Percentiles rank a stretch among this genome's conserved stretches.
These are phyloP conservation scores for Isoperla grammatica DNA, from an alignment of 2,888 invertebrate species.

Conservation along the genomic window DNA sequence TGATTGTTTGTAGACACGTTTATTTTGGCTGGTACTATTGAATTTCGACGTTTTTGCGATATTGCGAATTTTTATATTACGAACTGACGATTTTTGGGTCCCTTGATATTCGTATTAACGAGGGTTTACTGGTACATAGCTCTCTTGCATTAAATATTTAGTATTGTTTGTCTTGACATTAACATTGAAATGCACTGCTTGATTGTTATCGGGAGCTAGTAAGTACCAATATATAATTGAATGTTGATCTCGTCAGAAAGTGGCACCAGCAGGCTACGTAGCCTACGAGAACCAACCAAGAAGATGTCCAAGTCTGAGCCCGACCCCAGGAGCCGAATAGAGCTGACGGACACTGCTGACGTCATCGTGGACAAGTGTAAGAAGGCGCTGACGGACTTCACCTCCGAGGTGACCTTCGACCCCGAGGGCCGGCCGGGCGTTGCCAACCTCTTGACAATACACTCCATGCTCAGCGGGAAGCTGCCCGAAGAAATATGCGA, in stretches of 20 bases:
- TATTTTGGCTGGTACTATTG: no score
- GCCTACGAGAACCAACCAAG: constrained; percentile 75
- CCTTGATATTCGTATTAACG: no score
- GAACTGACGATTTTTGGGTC: no score
- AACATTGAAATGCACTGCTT: no score
- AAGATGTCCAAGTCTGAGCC: constrained; percentile 98
- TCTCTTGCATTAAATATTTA: no score
- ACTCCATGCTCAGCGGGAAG: constrained; percentile 65
- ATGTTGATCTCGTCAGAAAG: background rate
- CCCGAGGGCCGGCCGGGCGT: constrained; percentile 77
- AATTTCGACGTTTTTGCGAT: no score
- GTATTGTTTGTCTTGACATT: no score
- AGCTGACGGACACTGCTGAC: constrained; percentile 69
- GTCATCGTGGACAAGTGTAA: constrained; percentile 65
- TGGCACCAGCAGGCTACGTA: constrained; percentile 50
- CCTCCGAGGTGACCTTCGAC: constrained; percentile 75
- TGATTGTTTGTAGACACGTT: no score
- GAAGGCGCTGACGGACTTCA: constrained; percentile 88
- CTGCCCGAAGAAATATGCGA: constrained; percentile 61
- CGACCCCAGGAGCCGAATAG: constrained; percentile 71
- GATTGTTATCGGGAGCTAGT: no score
- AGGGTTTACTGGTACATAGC: no score
- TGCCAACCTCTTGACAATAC: constrained; percentile 80
- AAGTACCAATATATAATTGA: no score
- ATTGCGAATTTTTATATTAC: no score